Conservation (phyloP, 2,888 invertebrate genomes). For the Augiades crinisus region DNA sequence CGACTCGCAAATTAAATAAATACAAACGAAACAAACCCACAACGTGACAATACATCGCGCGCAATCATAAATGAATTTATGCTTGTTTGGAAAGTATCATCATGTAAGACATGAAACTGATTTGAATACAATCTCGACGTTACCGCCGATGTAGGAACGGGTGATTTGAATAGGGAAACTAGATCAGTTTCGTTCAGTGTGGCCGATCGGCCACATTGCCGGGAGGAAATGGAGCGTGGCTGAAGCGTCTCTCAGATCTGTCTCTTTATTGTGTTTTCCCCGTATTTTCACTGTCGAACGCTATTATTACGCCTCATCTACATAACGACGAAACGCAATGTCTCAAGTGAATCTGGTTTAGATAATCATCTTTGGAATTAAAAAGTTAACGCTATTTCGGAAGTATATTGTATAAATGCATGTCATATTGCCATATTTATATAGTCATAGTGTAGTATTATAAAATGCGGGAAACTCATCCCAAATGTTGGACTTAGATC, state of each 20-base stretch:
- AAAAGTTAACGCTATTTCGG: too few relatives aligned
- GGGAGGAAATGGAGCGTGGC: slow-evolving; percentile 20
- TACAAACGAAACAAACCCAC: too few relatives aligned
- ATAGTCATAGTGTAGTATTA: too few relatives aligned
- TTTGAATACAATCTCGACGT: slow-evolving; percentile 19
- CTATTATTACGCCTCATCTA: neutral
- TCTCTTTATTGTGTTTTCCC: slow-evolving; percentile 7
- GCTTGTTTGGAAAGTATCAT: slow-evolving; percentile 7
- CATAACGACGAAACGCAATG: neutral
- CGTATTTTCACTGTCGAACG: slow-evolving; percentile 12
- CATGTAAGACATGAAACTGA: slow-evolving; percentile 4
- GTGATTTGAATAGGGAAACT: slow-evolving; percentile 22
- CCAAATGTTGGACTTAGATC: too few relatives aligned
- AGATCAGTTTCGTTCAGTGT: slow-evolving; percentile 9
- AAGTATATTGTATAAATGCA: too few relatives aligned
- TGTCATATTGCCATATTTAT: too few relatives aligned
- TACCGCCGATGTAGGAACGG: slow-evolving; percentile 3
- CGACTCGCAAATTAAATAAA: too few relatives aligned
- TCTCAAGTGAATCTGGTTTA: too few relatives aligned
- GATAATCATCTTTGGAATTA: too few relatives aligned
- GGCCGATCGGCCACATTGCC: slow-evolving; percentile 1
- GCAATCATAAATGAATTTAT: slow-evolving; percentile 14
- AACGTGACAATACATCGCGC: too few relatives aligned
- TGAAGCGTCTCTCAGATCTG: slow-evolving; percentile 4
- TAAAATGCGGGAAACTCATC: too few relatives aligned